Conservation (phyloP, 2,113 vertebrate genomes). For the Elgaria multicarinata region DNA sequence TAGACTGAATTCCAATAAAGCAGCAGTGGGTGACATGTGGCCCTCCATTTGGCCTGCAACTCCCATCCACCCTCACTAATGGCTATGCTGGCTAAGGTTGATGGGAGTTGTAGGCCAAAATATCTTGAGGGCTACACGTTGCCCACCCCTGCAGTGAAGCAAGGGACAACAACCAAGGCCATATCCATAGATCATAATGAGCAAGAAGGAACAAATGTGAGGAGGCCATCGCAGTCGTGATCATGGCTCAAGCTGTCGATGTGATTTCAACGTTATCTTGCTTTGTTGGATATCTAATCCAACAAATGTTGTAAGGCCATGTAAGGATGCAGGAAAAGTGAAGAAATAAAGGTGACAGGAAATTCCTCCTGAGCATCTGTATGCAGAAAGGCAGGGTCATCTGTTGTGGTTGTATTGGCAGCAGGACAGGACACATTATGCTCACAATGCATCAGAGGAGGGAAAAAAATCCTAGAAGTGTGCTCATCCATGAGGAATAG, state of each 20-base stretch:
- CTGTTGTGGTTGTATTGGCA: constrained; percentile 57
- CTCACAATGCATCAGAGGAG: constrained; percentile 57
- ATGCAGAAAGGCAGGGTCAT: constrained; percentile 57
- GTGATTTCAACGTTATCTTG: background rate
- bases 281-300: constrained; percentile 41
- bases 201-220: background rate
- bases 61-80: background rate
- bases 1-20: background rate
- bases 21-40: background rate
- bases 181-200: background rate
- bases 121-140: too few relatives aligned
- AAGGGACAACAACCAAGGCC: background rate
- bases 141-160: background rate
- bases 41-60: background rate
- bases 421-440: constrained; percentile 52
- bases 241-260: background rate
- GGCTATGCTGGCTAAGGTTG: background rate
- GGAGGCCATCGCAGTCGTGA: background rate
- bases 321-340: background rate
- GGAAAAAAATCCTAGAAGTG: constrained; percentile 10
- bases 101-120: too few relatives aligned
- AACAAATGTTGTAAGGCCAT: too few relatives aligned
- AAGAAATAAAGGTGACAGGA: constrained; percentile 60
- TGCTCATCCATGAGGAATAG: constrained; percentile 55
- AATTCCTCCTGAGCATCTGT: constrained; percentile 62